phyloP scores from a whole-genome alignment of 2,888 invertebrate genomes.

The Seira ritae region DNA sequence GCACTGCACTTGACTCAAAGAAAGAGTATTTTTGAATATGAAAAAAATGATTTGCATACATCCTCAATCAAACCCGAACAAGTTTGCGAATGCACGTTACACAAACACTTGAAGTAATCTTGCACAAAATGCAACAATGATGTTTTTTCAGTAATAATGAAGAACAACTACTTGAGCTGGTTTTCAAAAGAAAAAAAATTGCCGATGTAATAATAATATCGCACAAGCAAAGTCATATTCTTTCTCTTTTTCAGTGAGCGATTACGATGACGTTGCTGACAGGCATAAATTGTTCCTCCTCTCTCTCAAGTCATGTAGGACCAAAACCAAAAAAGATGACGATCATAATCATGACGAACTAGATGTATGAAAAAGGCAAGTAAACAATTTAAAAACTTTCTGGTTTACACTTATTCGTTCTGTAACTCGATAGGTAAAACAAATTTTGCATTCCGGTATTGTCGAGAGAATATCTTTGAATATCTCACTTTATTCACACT shows the following conservation, averaged over 20 bases:
- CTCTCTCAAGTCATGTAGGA: neutral
- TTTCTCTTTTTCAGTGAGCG: constrained; percentile 17
- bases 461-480: neutral
- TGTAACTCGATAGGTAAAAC: constrained; percentile 40
- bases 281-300: constrained; percentile 13
- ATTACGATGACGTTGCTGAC: constrained; percentile 11
- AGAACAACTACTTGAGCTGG: constrained; percentile 5
- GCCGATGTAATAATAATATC: constrained; percentile 14
- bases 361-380: constrained; percentile 24
- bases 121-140: constrained; percentile 13
- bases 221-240: constrained; percentile 11
- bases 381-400: constrained; percentile 15
- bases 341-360: constrained; percentile 15
- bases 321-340: constrained; percentile 29
- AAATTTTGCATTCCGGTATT: constrained; percentile 51
- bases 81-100: neutral
- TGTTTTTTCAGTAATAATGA: neutral
- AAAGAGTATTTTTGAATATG: neutral
- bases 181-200: neutral
- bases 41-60: constrained; percentile 20
- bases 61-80: neutral
- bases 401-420: constrained; percentile 48
- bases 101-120: constrained; percentile 7
- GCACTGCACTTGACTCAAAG: constrained; percentile 17
- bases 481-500: constrained; percentile 17